Evolutionary conservation across 2,797 vertebrate species (phyloP).

Genomic region (Sebastes iracundus): DNA sequence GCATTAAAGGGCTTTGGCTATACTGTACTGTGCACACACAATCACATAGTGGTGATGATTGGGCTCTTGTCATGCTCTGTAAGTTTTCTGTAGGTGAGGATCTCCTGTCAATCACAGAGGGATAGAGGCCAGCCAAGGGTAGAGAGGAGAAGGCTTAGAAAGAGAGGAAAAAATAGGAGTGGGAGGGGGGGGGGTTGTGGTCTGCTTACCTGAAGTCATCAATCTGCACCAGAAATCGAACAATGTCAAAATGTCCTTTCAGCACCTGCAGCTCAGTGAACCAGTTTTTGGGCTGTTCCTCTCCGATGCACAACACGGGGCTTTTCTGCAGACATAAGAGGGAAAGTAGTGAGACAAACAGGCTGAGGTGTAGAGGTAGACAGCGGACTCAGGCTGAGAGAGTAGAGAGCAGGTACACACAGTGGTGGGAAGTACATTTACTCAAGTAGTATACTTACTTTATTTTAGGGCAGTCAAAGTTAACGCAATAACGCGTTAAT

Average conservation of each 20-base stretch:
- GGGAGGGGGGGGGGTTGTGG: slow-evolving; percentile 13
- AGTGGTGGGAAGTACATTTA: neutral
- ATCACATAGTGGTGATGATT: slow-evolving; percentile 74
- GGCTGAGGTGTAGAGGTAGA: neutral
- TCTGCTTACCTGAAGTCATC: slow-evolving; percentile 93
- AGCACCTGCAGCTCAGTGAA: slow-evolving; percentile 96
- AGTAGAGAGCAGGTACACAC: neutral
- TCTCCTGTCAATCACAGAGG: slow-evolving; percentile 81
- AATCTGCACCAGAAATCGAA: slow-evolving; percentile 95
- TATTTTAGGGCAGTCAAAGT: neutral
- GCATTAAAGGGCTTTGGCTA: slow-evolving; percentile 42
- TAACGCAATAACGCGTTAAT: too few relatives aligned
- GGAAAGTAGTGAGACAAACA: slow-evolving; percentile 47
- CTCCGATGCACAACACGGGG: slow-evolving; percentile 90
- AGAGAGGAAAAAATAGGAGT: neutral
- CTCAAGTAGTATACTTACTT: neutral
- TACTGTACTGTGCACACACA: slow-evolving; percentile 59
- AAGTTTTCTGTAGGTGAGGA: slow-evolving; percentile 79
- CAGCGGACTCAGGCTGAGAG: neutral
- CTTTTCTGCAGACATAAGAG: slow-evolving; percentile 86
- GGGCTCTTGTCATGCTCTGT: slow-evolving; percentile 83
- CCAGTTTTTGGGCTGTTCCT: slow-evolving; percentile 95
- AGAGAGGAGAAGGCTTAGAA: slow-evolving; percentile 56
- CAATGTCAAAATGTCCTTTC: slow-evolving; percentile 96
- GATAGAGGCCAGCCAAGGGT: slow-evolving; percentile 70